Evolutionary conservation across 2,113 vertebrate species (phyloP).

Genomic region (Fulica atra): DNA sequence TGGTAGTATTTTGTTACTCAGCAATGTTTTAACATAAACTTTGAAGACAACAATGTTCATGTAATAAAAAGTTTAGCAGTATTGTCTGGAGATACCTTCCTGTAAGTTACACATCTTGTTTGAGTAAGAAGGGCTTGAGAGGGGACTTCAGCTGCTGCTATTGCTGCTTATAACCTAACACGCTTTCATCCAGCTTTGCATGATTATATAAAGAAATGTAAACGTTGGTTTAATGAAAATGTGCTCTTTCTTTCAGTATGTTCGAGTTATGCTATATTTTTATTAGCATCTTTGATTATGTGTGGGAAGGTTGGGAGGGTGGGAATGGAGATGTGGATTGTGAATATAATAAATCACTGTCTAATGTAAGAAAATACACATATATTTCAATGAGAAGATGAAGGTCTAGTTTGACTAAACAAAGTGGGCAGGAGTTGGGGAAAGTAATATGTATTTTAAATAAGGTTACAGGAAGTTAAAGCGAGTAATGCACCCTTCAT

Average conservation of each 20-base stretch:
- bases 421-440: background rate
- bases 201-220: conserved; percentile 58
- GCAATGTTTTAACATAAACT: background rate
- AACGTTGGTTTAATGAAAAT: conserved; percentile 63
- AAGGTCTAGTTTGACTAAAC: background rate
- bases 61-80: background rate
- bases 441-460: background rate
- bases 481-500: background rate
- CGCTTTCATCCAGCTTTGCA: conserved; percentile 75
- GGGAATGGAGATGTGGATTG: background rate
- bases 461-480: background rate
- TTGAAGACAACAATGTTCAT: background rate
- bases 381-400: background rate
- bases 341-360: conserved; percentile 2
- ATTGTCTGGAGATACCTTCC: background rate
- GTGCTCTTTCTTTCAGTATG: conserved; percentile 59
- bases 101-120: background rate
- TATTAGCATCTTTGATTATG: background rate
- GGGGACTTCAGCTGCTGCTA: conserved; percentile 65
- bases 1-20: background rate
- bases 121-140: conserved; percentile 70
- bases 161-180: conserved; percentile 32
- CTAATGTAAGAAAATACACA: background rate
- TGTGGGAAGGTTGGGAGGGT: background rate
- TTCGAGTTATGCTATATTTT: conserved; percentile 39